These are phyloP conservation scores for Sminthopsis crassicaudata DNA, from an alignment of 2,113 vertebrate species.

Conservation along the genomic window DNA sequence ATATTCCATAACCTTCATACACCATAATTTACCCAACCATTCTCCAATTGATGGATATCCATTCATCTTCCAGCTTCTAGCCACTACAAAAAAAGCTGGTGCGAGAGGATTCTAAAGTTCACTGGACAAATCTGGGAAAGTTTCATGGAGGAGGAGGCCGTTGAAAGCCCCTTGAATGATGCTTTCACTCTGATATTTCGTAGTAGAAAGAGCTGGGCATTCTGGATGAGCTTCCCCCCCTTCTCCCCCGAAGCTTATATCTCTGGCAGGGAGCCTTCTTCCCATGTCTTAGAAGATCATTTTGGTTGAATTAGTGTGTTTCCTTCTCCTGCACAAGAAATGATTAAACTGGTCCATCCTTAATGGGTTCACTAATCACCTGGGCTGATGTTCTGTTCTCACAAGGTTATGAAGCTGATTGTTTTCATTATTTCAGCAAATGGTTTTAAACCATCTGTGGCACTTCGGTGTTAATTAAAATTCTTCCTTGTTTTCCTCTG, in stretches of 20 bases:
- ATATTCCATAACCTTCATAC: too few species aligned
- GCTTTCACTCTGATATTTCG: background rate
- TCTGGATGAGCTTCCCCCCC: background rate
- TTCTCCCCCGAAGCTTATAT: background rate
- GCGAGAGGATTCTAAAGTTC: background rate
- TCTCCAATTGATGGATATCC: too few species aligned
- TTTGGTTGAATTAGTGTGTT: slow-evolving; percentile 34
- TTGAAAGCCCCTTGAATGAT: slow-evolving; percentile 9
- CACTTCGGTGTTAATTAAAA: background rate
- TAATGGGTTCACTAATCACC: background rate
- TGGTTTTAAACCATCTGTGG: background rate
- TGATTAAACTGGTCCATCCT: background rate
- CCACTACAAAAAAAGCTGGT: too few species aligned
- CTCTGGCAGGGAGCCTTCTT: background rate
- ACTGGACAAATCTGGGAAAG: background rate
- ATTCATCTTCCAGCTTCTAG: too few species aligned
- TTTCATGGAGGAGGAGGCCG: background rate
- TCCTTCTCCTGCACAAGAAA: background rate
- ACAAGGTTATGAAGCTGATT: background rate
- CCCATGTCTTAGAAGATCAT: slow-evolving; percentile 41
- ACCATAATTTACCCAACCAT: too few species aligned
- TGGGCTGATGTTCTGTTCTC: background rate
- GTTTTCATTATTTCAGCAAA: background rate
- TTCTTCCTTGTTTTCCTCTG: background rate
- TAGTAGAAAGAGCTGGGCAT: background rate